Base-by-base conservation (phyloP, 2,888 invertebrate genomes). In the Caenorhabditis sinica region DNA sequence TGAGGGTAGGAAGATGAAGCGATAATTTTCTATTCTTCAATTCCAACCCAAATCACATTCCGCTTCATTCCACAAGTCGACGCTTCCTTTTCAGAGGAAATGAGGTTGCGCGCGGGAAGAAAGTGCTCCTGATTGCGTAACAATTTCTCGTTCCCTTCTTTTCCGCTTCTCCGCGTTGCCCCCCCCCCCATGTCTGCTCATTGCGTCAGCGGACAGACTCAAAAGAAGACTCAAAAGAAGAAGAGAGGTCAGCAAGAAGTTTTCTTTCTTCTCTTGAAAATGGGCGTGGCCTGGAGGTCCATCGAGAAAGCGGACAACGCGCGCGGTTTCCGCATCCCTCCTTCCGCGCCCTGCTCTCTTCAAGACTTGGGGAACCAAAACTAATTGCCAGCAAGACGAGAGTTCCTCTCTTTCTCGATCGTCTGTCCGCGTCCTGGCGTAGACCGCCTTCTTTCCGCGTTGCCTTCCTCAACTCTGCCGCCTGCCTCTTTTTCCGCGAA, bases 111-210 rank as follows among this genome's bases (percentile, higher is more conserved):
- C 20, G 63, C 13, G 43, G 58, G 20, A 51, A 60, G 60, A 79
- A 79, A 72, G 71, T 63, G 71, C 72, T 61, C 65, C 71, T 79
- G 79, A 79, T 79, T 79, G 79, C 79, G 79, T 79, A 79, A 79
- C 79, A 53, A 71, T n/a, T 43, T 79, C 20, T 68, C 23, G 51
- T 63, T 56, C 53, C 49, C 40, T 49, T 68, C 51, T 56, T 69
- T 69, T 43, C 69, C 49, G 49, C 49, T 20, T 20, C n/a, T 49
- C 49, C 69, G 69, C 69, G 20, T 40, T 40, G 33, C 36, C 56
- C 28, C 68, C 30, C n/a, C 36, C 56, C 28, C 68, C 30, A 60
- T 5, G 25, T 77, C 77, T 33, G 45, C 61, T 63, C 65, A 30
- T 72, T 72, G 79, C 79, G 79, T 72, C 76, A 76, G 71, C 79